A percentile compares a stretch with the other conserved stretches of the same genome.
These are phyloP conservation scores for Psilanteris sp. DNA, from an alignment of 1,140 invertebrate genomes.

Conservation along the genomic window DNA sequence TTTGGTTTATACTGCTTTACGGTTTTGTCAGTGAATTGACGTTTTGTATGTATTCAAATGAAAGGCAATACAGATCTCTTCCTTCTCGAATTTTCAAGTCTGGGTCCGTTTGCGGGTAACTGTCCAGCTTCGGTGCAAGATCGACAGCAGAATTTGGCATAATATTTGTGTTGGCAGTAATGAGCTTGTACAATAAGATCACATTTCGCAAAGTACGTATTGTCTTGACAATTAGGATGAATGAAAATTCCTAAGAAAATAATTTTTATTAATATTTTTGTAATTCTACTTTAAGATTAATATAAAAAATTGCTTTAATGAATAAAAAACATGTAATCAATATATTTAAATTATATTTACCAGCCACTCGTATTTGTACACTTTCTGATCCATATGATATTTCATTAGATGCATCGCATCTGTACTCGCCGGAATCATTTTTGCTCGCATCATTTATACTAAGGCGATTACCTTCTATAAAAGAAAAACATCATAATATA, in stretches of 20 bases:
- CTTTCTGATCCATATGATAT: constrained; percentile 83
- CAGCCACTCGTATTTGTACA: constrained; percentile 85
- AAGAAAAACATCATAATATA: constrained; percentile 25
- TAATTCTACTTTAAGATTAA: too few relatives aligned
- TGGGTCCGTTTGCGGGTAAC: constrained; percentile 78
- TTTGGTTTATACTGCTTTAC: constrained; percentile 41
- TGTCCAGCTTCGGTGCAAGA: constrained; percentile 93
- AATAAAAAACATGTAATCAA: too few relatives aligned
- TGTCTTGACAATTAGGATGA: constrained; percentile 90
- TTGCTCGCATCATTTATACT: constrained; percentile 83
- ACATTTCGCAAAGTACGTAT: constrained; percentile 94
- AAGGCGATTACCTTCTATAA: constrained; percentile 84
- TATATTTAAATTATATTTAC: constrained; percentile 77
- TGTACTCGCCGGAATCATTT: constrained; percentile 88
- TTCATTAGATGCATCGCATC: constrained; percentile 87
- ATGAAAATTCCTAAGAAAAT: constrained; percentile 84
- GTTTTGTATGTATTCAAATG: constrained; percentile 42
- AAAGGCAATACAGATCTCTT: constrained; percentile 68
- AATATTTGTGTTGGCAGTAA: constrained; percentile 92
- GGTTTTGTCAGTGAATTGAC: constrained; percentile 51
- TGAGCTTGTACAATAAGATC: constrained; percentile 89
- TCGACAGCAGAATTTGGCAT: constrained; percentile 95
- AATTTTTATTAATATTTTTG: neutral
- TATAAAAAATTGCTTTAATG: too few relatives aligned
- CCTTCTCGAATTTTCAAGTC: constrained; percentile 72